Evolutionary conservation across 2,797 vertebrate genomes (phyloP), one percentile per base, ranked within the genome.

Genomic region (Helarctos malayanus): DNA sequence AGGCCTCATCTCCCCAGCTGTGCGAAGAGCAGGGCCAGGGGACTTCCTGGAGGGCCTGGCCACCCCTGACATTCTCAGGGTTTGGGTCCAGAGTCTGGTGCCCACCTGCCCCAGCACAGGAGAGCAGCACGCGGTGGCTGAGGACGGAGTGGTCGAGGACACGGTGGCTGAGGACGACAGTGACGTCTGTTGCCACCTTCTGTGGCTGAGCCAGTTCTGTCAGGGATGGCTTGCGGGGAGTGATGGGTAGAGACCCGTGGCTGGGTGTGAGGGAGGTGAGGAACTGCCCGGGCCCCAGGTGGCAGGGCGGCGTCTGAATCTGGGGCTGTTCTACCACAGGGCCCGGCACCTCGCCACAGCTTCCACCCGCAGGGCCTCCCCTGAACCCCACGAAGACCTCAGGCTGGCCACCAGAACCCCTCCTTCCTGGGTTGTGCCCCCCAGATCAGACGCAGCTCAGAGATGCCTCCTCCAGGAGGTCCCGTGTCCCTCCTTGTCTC

Each of bases 151-250:
- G 41, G 41, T 6, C 41, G 6, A 7, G 41, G 41, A 3, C 0
- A 0, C 23, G 25, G 68, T 16, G 12, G 21, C 47, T 3, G 0
- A 35, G 0, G 12, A 18, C 1, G 6, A 16, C 29, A 18, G 86
- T 3, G 35, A 16, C 23, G 29, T 3, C 78, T 0, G 16, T 29
- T 0, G 21, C 56, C 5, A 8, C 47, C 54, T 1, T 7, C n/a
- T 1, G 65, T 15, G 15, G 27, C 65, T 13, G 9, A 59, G 80
- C 38, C 38, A 23, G 79, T 19, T 29, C 27, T 3, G 7, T 16
- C 32, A 1, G 47, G 0, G 1, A 32, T 25, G 0, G 1, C 68
- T 23, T 0, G 88, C 16, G 56, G n/a, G n/a, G 14, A 32, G 49
- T 0, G 2, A n/a, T 1, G 52, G 7, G 4, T 5, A 1, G 12